Base-by-base conservation (phyloP, 1,140 invertebrate species). In the Triops longicaudatus region DNA sequence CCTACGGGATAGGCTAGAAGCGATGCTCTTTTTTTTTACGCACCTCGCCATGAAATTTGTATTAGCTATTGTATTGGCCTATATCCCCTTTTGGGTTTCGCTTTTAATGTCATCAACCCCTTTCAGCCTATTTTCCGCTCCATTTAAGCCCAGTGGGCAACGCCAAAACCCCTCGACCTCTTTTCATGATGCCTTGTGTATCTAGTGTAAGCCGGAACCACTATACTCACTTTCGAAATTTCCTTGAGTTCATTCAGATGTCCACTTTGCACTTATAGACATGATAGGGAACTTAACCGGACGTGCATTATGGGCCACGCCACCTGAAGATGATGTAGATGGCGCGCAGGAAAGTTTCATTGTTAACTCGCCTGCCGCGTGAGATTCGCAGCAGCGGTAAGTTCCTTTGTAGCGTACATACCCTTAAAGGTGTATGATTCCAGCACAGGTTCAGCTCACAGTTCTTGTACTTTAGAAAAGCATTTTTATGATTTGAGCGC, bases 91-190 rank as follows among this genome's bases (percentile, higher is more conserved):
- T 63, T 9, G 17, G 50, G 43, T 17, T 17, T 63, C n/a, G 50
- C 50, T 63, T 63, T 63, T 63, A 9, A 63, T n/a, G 22, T 22
- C 50, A 14, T 63, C 50, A 63, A 63, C n/a, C 50, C 50, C 50
- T 63, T 63, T 22, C 50, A 63, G 50, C 50, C 17, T 63, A 63
- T 63, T 63, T 63, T 63, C 17, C 50, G 50, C 50, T 63, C 50
- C 50, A 63, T 63, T 63, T 63, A 63, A 63, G 17, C 50, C n/a
- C 50, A 17, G 14, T 63, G 50, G 17, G 17, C 17, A n/a, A 22
- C 50, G 50, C 50, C 50, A 63, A n/a, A 3, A 17, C 50, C 50
- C 22, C 50, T 63, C 50, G 50, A 63, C 50, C 50, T 63, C 50
- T 63, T 63, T 63, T 63, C 50, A 63, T 10, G 50, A 17, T 6